Base-by-base conservation (phyloP, 2,888 invertebrate species). In the Bembecia ichneumoniformis region DNA sequence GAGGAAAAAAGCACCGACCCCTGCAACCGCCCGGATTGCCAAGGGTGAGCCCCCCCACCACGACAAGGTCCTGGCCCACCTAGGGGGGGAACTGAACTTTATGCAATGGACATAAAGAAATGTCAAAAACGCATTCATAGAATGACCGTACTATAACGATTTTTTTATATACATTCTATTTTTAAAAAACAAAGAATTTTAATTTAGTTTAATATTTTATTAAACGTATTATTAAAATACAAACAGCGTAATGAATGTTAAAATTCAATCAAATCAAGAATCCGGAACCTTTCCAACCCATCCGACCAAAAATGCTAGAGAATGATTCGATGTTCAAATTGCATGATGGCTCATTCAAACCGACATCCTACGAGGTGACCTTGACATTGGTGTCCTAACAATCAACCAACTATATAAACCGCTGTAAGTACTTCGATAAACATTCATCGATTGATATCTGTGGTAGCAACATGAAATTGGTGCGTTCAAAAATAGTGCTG, bases 381-480 rank as follows among this genome's bases (percentile, higher is more conserved):
- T 75, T 84, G 82, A 62, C 75, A 74, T 56, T 82, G 81, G 63
- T 53, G 49, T 54, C 48, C 59, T 58, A 58, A 53, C 58, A 57
- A 54, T 60, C 58, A 59, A 50, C 53, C 63, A 63, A 62, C 67
- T 84, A 84, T 84, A 84, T 72, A 84, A 79, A 71, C 68, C 55
- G 59, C 57, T 53, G 59, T 50, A 52, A 60, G 58, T 53, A 56
- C 56, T 49, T 51, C 58, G 55, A 62, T 58, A 66, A 69, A 64
- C 82, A 84, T 77, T 82, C 78, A 62, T 62, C 60, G 59, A 66
- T 63, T 65, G 68, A 67, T 67, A 62, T 57, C 66, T 59, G 68
- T 62, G 60, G 61, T 63, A 71, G 55, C 80, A 82, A 68, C 80
- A 86, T 86, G 84, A 73, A 83, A 79, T 71, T 77, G 84, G 84